Base-by-base conservation (phyloP, 2,113 vertebrate species). In the Tachuris rubrigastra region DNA sequence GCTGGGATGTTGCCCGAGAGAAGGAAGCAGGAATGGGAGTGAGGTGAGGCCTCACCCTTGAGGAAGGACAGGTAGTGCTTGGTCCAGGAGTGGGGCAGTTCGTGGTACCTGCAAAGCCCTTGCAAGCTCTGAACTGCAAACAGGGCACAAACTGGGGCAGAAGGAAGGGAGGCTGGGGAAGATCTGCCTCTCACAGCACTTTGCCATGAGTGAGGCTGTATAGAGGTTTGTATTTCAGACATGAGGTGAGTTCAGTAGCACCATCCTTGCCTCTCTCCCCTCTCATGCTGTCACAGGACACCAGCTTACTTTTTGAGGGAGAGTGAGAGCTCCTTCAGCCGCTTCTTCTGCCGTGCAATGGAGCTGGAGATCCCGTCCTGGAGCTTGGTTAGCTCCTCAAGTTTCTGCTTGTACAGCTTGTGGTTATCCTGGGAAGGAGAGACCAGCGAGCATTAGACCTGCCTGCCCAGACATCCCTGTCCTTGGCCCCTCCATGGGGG, bases 381-480 rank as follows among this genome's bases (percentile, higher is more conserved):
- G 14, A 99, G 98, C 95, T 98, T 98, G 89, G 98, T 99, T 28
- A 99, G 95, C 95, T 99, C 99, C 90, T 99, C 98, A 6, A 99
- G 96, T 89, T 99, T 99, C 95, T 99, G 98, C 91, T 98, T 97
- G 97, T 99, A 99, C 50, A 97, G 96, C 83, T 93, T 98, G 92
- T 99, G 99, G 59, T 98, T 98, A 72, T 99, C 99, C 99, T 99
- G 92, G 58, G 24, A 27, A 62, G 14, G 60, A 58, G 25, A 91
- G 42, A 76, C 3, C n/a, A 2, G 18, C 25, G 16, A 0, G 5
- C 3, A 1, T 60, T 8, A 62, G 37, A 41, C 67, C 65, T n/a
- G 16, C 53, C 65, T 14, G 53, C 60, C 25, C 77, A 44, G 19
- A 49, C 14, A 2, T 1, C 37, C 47, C 56, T 19, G 10, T 33